Evolutionary conservation across 2,113 vertebrate genomes (phyloP), one percentile per base, ranked within the genome.

Genomic region (Hippocampus barbouri): DNA sequence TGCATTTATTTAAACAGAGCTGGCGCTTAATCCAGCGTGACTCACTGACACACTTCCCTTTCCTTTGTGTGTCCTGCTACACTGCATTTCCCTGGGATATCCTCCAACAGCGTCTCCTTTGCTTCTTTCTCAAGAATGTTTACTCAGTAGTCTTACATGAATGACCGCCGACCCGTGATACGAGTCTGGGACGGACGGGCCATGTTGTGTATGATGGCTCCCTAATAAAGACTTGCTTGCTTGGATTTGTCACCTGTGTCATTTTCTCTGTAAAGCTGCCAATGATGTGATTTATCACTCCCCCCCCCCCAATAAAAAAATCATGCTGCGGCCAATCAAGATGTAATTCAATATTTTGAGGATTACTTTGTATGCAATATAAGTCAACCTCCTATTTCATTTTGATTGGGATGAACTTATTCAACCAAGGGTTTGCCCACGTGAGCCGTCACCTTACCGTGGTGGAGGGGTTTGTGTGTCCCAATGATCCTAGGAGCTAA

Each of bases 61-160:
- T 67, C 71, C 70, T 77, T 84, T 88, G 79, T 83, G 80, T 80
- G 72, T 68, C 73, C 79, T 72, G 76, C 70, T 74, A 69, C 82
- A 8, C 73, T 73, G 79, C 71, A 70, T 85, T 87, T 89, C 88
- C 89, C 66, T 70, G 77, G 86, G 87, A 90, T 83, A 81, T 90
- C 89, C 86, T 88, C 82, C 15, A 61, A 66, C 43, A 57, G 80
- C 79, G 75, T 83, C 78, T 87, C 34, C 59, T 61, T 4, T 20
- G 23, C 27, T 61, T 60, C 57, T 30, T 60, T 60, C 57, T 14
- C n/a, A 10, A 56, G 5, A 56, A 11, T 59, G 59, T 61, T 61
- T 61, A 61, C 27, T 30, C 59, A 18, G 59, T 34, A 20, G 59
- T 61, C 14, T 16, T 18, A 61, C 59, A 18, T 18, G 27, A 61